phyloP scores from a whole-genome alignment of 1,140 invertebrate genomes.

The Melipona quadrifasciata region DNA sequence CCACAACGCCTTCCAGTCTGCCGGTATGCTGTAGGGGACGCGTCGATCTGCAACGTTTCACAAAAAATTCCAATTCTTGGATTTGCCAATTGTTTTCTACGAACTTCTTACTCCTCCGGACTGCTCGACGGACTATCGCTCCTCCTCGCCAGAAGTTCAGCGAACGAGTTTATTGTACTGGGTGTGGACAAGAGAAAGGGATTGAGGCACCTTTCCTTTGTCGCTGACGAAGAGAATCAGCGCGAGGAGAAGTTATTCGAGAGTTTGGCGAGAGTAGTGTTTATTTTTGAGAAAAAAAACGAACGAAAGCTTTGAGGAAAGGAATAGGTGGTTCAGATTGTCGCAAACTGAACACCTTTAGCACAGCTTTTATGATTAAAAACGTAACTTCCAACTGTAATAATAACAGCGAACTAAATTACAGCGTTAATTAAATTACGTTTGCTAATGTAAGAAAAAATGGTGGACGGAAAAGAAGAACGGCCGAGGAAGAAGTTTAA shows the following conservation, averaged over 20 bases:
- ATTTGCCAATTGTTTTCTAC: too few relatives aligned
- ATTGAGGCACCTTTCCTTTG: too few relatives aligned
- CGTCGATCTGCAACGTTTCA: constrained; percentile 76
- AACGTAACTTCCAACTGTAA: background rate
- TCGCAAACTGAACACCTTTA: background rate
- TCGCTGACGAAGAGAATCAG: too few relatives aligned
- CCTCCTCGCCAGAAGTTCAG: too few relatives aligned
- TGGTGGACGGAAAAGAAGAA: background rate
- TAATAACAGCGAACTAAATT: background rate
- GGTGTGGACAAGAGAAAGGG: too few relatives aligned
- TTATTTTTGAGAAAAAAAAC: background rate
- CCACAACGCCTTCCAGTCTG: constrained; percentile 84
- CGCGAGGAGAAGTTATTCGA: background rate
- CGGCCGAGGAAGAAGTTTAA: background rate
- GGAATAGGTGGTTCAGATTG: background rate
- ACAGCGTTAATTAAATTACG: background rate
- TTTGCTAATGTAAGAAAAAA: background rate
- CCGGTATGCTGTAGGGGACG: constrained; percentile 79
- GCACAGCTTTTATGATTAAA: background rate
- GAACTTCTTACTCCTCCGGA: too few relatives aligned
- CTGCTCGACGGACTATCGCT: too few relatives aligned
- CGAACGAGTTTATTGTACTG: too few relatives aligned
- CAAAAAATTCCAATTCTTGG: background rate
- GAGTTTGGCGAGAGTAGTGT: background rate
- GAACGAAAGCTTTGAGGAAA: background rate